Conservation (phyloP, 2,888 invertebrate species). For the Pogonocherus hispidulus region DNA sequence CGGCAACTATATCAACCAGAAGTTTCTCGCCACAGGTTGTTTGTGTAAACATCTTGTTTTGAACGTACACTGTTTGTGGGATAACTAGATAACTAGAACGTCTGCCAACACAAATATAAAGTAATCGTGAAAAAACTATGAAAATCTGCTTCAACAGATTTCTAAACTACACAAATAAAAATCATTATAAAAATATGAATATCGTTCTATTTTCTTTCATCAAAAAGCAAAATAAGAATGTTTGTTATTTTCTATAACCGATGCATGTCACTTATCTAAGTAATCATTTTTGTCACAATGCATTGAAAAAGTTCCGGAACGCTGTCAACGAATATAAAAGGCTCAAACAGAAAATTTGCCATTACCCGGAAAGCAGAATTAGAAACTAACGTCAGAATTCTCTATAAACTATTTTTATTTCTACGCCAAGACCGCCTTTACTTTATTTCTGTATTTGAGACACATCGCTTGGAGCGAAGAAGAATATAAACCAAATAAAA, state of each 20-base stretch:
- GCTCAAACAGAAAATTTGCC: too few relatives aligned
- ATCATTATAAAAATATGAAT: too few relatives aligned
- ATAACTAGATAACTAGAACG: not conserved
- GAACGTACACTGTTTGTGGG: not conserved
- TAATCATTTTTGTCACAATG: too few relatives aligned
- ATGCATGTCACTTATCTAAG: too few relatives aligned
- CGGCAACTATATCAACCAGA: not conserved
- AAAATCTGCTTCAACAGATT: too few relatives aligned
- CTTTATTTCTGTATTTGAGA: not conserved
- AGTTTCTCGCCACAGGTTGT: not conserved
- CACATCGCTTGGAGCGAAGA: not conserved
- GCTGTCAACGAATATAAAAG: too few relatives aligned
- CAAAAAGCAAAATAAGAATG: too few relatives aligned
- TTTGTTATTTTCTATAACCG: too few relatives aligned
- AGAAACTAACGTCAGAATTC: not conserved
- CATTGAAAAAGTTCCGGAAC: too few relatives aligned
- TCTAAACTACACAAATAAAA: too few relatives aligned
- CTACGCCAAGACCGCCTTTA: not conserved
- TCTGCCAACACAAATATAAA: not conserved
- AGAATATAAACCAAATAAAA: conserved; percentile 1
- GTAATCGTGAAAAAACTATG: conserved; percentile 11
- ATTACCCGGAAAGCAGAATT: too few relatives aligned
- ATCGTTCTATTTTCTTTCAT: too few relatives aligned
- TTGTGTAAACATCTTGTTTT: not conserved
- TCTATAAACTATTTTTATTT: not conserved